Percentiles rank a stretch among this genome's conserved stretches.
phyloP scores from a whole-genome alignment of 2,888 invertebrate genomes.

The Chrysina gloriosa region DNA sequence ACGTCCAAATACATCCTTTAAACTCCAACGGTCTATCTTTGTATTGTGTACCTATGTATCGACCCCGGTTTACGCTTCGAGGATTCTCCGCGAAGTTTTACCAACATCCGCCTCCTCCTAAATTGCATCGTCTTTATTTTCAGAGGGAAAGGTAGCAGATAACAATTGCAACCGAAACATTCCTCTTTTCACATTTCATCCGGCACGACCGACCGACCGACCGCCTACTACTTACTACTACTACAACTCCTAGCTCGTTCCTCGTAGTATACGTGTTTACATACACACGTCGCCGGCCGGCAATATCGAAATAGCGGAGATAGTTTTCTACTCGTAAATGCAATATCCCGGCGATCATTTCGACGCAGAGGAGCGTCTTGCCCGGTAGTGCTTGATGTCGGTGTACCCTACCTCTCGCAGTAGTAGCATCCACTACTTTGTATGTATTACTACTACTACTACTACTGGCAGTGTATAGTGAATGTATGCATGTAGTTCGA shows the following conservation, averaged over 20 bases:
- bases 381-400: conserved; percentile 14
- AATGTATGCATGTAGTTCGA: conserved; percentile 25
- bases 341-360: conserved; percentile 3
- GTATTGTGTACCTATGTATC: too few relatives aligned
- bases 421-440: neutral
- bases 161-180: neutral
- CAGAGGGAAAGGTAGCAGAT: too few relatives aligned
- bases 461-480: neutral
- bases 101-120: too few relatives aligned
- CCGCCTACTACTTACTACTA: neutral
- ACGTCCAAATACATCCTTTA: too few relatives aligned
- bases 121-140: too few relatives aligned
- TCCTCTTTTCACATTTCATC: neutral
- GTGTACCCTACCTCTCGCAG: neutral
- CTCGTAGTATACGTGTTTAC: neutral
- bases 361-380: conserved; percentile 6
- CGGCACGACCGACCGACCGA: neutral
- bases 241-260: too few relatives aligned
- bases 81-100: too few relatives aligned
- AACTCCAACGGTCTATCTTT: too few relatives aligned
- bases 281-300: neutral
- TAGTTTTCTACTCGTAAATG: conserved; percentile 2
- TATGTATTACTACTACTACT: neutral
- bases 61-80: too few relatives aligned
- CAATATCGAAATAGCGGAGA: neutral